These are phyloP conservation scores for Apodemus agrarius DNA, from an alignment of 2,797 vertebrate genomes.

Conservation along the genomic window DNA sequence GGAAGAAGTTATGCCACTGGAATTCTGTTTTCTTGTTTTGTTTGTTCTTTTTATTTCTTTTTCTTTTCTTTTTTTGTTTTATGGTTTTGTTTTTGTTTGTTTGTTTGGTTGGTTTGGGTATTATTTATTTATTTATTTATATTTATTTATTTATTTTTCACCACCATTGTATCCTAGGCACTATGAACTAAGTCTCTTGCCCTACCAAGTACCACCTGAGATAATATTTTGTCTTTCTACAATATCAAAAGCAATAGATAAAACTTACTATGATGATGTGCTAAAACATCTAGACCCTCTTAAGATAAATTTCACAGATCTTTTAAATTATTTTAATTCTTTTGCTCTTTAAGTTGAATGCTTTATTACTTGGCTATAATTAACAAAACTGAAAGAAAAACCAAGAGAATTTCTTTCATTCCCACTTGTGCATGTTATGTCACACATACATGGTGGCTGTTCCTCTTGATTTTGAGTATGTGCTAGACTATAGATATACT, in stretches of 20 bases:
- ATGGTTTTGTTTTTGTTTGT: too few species aligned
- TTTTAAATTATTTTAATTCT: not conserved
- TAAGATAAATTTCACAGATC: not conserved
- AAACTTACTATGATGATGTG: not conserved
- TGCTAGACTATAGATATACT: not conserved
- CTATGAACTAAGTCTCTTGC: not conserved
- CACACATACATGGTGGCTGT: not conserved
- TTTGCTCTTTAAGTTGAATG: not conserved
- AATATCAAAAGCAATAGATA: not conserved
- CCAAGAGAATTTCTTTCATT: not conserved
- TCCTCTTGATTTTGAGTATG: not conserved
- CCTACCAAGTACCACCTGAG: not conserved
- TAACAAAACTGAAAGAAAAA: not conserved
- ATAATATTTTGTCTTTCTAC: not conserved
- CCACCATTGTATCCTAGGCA: not conserved
- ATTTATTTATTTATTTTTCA: not conserved
- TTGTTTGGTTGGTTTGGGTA: not conserved
- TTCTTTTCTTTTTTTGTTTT: not conserved
- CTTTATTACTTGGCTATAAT: not conserved
- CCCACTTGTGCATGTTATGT: rapidly evolving
- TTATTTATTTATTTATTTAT: not conserved
- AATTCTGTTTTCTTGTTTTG: not conserved
- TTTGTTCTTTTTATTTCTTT: not conserved
- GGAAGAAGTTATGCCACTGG: not conserved
- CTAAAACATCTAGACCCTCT: not conserved